Evolutionary conservation across 1,140 invertebrate species (phyloP), one percentile per base, ranked within the genome.

Genomic region (Protaetia brevitarsis): DNA sequence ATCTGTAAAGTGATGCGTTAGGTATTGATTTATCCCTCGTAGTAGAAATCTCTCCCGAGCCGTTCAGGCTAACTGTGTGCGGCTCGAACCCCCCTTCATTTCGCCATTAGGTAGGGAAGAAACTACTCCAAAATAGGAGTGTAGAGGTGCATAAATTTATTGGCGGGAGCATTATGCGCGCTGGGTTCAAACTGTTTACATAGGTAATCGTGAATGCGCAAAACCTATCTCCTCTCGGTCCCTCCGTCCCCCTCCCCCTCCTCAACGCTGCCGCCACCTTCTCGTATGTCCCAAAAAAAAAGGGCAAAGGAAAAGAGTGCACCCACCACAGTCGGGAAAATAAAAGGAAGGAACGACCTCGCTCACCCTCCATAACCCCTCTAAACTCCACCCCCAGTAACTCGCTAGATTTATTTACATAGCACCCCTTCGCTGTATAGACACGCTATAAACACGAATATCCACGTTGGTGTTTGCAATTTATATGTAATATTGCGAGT

Each of bases 61-160:
- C n/a, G n/a, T n/a, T n/a, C n/a, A n/a, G n/a, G n/a, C 41, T 45
- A 13, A 7, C 36, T 3, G 19, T 45, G 16, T 7, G 41, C 16
- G 16, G 7, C 5, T 21, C 41, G 19, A 13, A 45, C 13, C 13
- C 41, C 41, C 41, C 16, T 45, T 45, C 41, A 10, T 19, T 45
- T 45, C 41, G 41, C 41, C 41, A 45, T 45, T 45, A 45, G 41
- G 13, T 45, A 13, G 41, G 41, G 41, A 45, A 45, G 41, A 45
- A 45, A 45, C 41, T 45, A 45, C 41, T 45, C 41, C 41, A 45
- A 45, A 45, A 45, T 45, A 45, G 41, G 41, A 45, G n/a, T 19
- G 41, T 45, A 45, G 41, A 45, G 41, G 41, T 45, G 41, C 41
- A 45, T 45, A 45, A 45, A 45, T 45, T 45, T 45, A 45, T 45